Evolutionary conservation across 1,140 invertebrate species (phyloP), one percentile per base, ranked within the genome.

Genomic region (Drosophila teissieri): DNA sequence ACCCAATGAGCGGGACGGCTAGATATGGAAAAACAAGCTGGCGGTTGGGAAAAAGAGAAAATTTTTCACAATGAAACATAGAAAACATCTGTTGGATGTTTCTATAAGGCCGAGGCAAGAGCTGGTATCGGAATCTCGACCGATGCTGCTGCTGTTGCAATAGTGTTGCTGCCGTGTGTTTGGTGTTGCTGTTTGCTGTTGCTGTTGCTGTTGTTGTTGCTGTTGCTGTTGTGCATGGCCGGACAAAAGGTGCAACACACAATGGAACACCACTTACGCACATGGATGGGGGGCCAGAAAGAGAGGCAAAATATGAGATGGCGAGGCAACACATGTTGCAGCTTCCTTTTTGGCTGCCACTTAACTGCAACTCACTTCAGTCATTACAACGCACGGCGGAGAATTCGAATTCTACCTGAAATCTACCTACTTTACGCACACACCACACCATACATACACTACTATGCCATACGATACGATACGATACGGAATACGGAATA

Each of bases 321-420:
- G 14, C 46, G n/a, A 42, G 58, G 70, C 53, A 85, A 76, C 83
- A 75, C 72, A 72, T 86, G 82, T 88, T 88, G 82, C 83, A 82
- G 82, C 82, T 86, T 86, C 83, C 82, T 86, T 86, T 88, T 76
- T 67, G 83, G 79, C 83, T 86, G 83, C 83, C 83, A 86, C 83
- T 86, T 86, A 88, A 86, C 83, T 86, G 82, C 85, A 86, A 86
- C 82, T 88, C 78, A 85, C 81, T 85, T 78, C 53, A 75, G 27
- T 46, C 15, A 24, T 10, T 39, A 14, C 37, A 39, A 39, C 37
- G 11, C 37, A 39, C 37, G 46, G 46, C 14, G 24, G 48, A 22
- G 61, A 48, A 70, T 63, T 86, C 83, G 62, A 48, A 70, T 64
- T 86, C 82, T 86, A 86, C 82, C 82, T 86, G 83, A 78, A 73